Evolutionary conservation across 1,140 invertebrate species (phyloP).

Genomic region (Periplaneta americana): DNA sequence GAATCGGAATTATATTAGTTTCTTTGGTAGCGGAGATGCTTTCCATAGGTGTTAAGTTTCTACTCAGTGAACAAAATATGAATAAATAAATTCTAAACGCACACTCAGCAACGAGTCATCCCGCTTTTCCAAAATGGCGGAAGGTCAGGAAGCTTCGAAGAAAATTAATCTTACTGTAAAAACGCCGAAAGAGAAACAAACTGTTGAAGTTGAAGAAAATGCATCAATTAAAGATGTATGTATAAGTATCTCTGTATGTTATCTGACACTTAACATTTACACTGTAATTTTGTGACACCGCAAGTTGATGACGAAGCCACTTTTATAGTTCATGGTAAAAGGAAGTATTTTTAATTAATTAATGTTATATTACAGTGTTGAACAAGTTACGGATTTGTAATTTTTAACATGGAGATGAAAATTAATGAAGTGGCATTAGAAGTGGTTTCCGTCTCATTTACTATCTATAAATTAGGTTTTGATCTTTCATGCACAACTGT

Average conservation of each 20-base stretch:
- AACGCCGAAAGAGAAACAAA: conserved; percentile 93
- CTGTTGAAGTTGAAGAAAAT: conserved; percentile 78
- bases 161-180: conserved; percentile 87
- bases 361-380: background rate
- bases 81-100: background rate
- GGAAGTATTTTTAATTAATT: background rate
- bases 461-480: background rate
- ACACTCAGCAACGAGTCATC: conserved; percentile 2
- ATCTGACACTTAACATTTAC: background rate
- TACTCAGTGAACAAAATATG: background rate
- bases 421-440: background rate
- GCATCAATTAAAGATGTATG: conserved; percentile 86
- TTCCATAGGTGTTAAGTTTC: background rate
- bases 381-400: background rate
- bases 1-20: too few species aligned
- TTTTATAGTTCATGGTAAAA: background rate
- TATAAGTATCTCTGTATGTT: conserved; percentile 23
- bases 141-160: conserved; percentile 38
- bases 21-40: too few species aligned
- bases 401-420: background rate
- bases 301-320: conserved; percentile 12
- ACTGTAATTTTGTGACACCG: background rate
- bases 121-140: conserved; percentile 33
- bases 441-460: background rate
- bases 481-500: background rate